Evolutionary conservation across 1,140 invertebrate genomes (phyloP).

Genomic region (Sycophila sp.): DNA sequence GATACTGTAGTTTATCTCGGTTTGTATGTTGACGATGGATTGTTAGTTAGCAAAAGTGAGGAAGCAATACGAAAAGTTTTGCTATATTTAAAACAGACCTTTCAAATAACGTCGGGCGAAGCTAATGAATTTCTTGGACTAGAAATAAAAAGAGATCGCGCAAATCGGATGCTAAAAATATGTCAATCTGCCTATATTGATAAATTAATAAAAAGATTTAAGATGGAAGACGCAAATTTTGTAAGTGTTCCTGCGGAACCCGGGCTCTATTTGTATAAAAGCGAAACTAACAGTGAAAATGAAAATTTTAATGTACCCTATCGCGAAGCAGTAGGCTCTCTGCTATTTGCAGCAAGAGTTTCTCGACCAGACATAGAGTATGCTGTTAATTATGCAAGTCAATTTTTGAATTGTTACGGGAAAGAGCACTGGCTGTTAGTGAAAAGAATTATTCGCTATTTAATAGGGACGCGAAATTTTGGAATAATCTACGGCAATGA

Average conservation of each 20-base stretch:
- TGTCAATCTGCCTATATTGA: neutral
- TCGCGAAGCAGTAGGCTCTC: constrained; percentile 51
- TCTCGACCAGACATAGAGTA: constrained; percentile 58
- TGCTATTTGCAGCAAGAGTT: constrained; percentile 52
- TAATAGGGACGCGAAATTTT: constrained; percentile 33
- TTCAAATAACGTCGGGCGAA: constrained; percentile 45
- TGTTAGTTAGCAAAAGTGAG: constrained; percentile 45
- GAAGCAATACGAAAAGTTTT: constrained; percentile 40
- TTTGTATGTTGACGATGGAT: constrained; percentile 48
- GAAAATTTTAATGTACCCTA: constrained; percentile 37
- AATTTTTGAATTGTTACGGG: constrained; percentile 39
- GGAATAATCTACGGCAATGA: constrained; percentile 32
- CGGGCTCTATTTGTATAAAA: neutral
- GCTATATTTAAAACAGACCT: constrained; percentile 37
- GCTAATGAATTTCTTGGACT: constrained; percentile 44
- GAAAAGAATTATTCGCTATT: constrained; percentile 40
- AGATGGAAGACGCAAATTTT: neutral
- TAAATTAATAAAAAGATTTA: neutral
- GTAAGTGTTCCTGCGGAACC: neutral
- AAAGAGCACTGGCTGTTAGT: constrained; percentile 37
- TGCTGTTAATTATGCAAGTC: constrained; percentile 46
- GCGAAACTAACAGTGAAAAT: neutral
- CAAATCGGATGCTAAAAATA: constrained; percentile 17
- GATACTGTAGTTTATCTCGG: constrained; percentile 18
- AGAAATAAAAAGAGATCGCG: constrained; percentile 44